Evolutionary conservation across 2,888 invertebrate species (phyloP).

Genomic region (Hydriomena furcata): DNA sequence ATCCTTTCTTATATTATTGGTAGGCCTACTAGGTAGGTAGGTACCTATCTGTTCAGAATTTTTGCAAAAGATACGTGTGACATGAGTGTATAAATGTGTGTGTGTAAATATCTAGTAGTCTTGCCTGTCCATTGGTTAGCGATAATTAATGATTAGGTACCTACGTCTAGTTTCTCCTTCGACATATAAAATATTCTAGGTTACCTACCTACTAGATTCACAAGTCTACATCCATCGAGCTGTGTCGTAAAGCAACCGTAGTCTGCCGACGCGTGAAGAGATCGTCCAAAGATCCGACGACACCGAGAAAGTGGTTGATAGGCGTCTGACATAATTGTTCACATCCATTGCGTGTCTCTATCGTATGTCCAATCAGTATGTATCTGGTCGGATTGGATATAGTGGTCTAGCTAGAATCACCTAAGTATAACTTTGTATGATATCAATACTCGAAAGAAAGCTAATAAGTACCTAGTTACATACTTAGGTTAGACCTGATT

Average conservation of each 20-base stretch:
- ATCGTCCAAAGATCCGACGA: constrained; percentile 42
- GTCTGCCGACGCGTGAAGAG: constrained; percentile 51
- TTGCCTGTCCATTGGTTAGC: no score
- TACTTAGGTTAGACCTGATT: no score
- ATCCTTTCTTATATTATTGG: no score
- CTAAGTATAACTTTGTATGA: background rate
- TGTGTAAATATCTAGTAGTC: no score
- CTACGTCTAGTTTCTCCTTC: no score
- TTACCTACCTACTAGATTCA: background rate
- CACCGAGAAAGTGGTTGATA: constrained; percentile 70
- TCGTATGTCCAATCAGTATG: constrained; percentile 16
- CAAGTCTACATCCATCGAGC: background rate
- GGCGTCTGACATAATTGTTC: constrained; percentile 75
- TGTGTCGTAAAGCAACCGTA: constrained; percentile 19
- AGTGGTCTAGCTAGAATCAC: background rate
- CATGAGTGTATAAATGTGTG: no score
- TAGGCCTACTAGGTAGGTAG: no score
- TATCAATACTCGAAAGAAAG: background rate
- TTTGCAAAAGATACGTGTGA: no score
- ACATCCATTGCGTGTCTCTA: constrained; percentile 38
- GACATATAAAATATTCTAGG: no score
- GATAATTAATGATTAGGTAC: no score
- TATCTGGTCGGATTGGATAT: background rate
- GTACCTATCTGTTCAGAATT: no score
- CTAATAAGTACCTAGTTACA: no score